Percentiles rank a stretch among this genome's conserved stretches.
Evolutionary conservation across 2,888 invertebrate species (phyloP).

Genomic region (Nymphalis c-album): DNA sequence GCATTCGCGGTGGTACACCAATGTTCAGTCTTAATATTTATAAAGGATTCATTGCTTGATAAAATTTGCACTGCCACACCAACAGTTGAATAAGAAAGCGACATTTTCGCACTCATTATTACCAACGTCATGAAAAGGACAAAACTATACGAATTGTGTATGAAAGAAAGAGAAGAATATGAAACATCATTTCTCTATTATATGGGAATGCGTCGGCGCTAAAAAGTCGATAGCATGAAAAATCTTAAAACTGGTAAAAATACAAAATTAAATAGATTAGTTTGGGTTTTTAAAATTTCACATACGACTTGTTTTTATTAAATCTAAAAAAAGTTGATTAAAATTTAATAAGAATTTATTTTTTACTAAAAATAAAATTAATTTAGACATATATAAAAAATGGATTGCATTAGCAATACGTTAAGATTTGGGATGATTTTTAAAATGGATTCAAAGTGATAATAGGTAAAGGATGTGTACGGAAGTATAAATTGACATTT

Average conservation of each 20-base stretch:
- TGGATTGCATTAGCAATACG: background rate
- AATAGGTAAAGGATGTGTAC: constrained; percentile 35
- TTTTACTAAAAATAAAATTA: background rate
- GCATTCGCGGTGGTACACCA: constrained; percentile 55
- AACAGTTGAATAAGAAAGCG: background rate
- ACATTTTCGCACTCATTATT: too few species aligned
- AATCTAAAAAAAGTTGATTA: too few species aligned
- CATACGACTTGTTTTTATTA: background rate
- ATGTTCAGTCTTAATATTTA: constrained; percentile 49
- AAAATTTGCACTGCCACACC: background rate
- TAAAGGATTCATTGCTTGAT: background rate
- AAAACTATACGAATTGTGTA: too few species aligned
- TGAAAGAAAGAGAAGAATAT: too few species aligned
- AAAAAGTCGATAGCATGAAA: background rate
- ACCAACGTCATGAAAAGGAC: too few species aligned
- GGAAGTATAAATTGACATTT: constrained; percentile 76
- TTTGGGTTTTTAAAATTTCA: background rate
- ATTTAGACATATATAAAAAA: background rate
- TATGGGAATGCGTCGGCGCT: too few species aligned
- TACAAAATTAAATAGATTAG: too few species aligned
- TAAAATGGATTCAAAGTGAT: constrained; percentile 11
- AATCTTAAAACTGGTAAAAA: background rate
- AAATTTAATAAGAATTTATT: too few species aligned
- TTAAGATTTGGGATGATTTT: background rate
- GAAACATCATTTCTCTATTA: too few species aligned